Conservation (phyloP, 1,140 invertebrate species). For the Drosophila carrolli region DNA sequence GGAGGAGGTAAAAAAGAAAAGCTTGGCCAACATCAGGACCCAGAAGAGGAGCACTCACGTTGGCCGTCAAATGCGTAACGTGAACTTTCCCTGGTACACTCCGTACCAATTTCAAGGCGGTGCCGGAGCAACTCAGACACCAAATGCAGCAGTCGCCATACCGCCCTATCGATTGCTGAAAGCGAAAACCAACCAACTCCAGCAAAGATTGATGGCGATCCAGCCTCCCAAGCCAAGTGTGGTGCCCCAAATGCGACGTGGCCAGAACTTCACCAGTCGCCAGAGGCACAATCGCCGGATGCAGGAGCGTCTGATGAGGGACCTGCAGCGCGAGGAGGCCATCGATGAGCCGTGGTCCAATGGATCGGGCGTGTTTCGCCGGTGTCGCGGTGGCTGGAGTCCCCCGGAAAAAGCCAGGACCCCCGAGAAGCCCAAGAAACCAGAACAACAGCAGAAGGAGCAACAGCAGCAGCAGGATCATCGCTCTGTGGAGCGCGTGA, state of each 20-base stretch:
- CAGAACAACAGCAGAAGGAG: neutral
- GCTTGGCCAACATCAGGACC: neutral
- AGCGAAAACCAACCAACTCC: neutral
- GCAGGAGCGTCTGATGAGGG: constrained; percentile 18
- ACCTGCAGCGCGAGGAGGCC: constrained; percentile 36
- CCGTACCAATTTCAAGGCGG: constrained; percentile 31
- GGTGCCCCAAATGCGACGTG: neutral
- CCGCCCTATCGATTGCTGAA: neutral
- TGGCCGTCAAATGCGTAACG: neutral
- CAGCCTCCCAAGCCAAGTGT: neutral
- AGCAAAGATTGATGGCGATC: neutral
- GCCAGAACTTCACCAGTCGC: neutral
- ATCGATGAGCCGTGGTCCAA: constrained; percentile 49
- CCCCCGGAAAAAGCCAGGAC: too few relatives aligned
- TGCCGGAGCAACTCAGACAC: constrained; percentile 21
- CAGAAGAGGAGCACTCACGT: neutral
- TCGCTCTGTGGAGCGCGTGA: constrained; percentile 12
- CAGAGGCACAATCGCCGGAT: constrained; percentile 4
- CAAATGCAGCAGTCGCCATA: neutral
- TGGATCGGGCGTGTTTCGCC: constrained; percentile 15
- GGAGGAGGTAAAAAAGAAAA: neutral
- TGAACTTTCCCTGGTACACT: constrained; percentile 22
- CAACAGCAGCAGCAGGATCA: neutral
- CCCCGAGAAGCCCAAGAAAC: too few relatives aligned
- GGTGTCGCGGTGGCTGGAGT: neutral